Conservation (phyloP, 2,797 vertebrate genomes). For the Xiphorhynchus erythropygius region DNA sequence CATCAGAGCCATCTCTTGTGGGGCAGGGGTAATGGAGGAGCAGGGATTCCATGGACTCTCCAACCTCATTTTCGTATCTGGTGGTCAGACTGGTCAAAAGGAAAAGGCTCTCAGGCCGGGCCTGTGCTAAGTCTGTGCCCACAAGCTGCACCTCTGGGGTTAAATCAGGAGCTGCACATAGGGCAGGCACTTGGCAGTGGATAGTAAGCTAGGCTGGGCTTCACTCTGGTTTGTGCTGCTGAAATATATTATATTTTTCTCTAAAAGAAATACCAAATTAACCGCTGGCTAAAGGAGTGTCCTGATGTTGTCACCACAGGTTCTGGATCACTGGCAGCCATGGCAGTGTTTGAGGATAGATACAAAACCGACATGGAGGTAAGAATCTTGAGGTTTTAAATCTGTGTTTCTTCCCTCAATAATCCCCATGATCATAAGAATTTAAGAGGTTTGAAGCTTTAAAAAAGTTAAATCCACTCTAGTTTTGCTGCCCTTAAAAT, state of each 20-base stretch:
- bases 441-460: not conserved
- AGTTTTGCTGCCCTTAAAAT: not conserved
- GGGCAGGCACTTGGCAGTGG: not conserved
- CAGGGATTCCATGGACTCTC: not conserved
- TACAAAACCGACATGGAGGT: constrained; percentile 93
- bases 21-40: not conserved
- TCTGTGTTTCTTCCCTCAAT: not conserved
- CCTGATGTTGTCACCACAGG: constrained; percentile 75
- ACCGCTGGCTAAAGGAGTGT: not conserved
- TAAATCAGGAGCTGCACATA: not conserved
- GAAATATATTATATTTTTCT: not conserved
- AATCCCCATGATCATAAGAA: not conserved
- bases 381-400: not conserved
- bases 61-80: not conserved
- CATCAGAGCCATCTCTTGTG: constrained; percentile 34
- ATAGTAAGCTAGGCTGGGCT: not conserved
- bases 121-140: not conserved
- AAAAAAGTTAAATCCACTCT: not conserved
- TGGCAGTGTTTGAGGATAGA: constrained; percentile 96
- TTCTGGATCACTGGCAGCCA: constrained; percentile 94
- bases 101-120: not conserved
- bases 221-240: not conserved
- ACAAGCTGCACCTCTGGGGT: not conserved
- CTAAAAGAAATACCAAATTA: not conserved
- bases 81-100: not conserved